Evolutionary conservation across 2,797 vertebrate species (phyloP), one percentile per base, ranked within the genome.

Genomic region (Amphiprion clarkii): DNA sequence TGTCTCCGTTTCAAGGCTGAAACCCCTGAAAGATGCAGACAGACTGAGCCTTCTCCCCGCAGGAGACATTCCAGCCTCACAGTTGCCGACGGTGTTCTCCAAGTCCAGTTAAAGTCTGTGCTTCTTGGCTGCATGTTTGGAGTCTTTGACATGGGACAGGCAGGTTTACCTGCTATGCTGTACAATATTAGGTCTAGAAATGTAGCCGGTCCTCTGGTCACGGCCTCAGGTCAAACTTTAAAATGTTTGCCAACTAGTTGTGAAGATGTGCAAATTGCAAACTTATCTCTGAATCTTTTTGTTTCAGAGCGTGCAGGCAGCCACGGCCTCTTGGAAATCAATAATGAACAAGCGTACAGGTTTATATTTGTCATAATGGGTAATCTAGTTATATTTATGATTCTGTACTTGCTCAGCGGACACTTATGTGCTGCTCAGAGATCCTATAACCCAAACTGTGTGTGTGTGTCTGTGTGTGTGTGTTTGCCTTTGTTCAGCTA

Each of bases 141-240:
- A 36, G 33, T 36, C 33, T 36, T 36, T 36, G 8, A 36, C 33
- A 36, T 36, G 33, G 7, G 33, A 36, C 9, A 2, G 7, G 7
- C 33, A 33, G 5, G 31, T 33, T 8, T 6, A 36, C 9, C 33
- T 36, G 2, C 33, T 36, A 10, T 1, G 7, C 14, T 52, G 23
- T 21, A 11, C 16, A 66, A 13, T 7, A 66, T 69, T 46, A 39
- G 21, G 8, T 29, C 9, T 11, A 49, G 3, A 29, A 52, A 46
- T 46, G 16, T 60, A 13, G 31, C 13, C 52, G 1, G 25, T 52
- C 14, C 14, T 70, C 40, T 21, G 3, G 13, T 53, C 53, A 74
- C 19, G 12, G 49, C 2, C 54, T 53, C 23, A 23, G 59, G 67
- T 23, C 40, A 33, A 72, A 70, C 67, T 65, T 56, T 60, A 63